A percentile compares a stretch with the other conserved stretches of the same genome.
phyloP scores from a whole-genome alignment of 92 coral and sea anemone genomes.

The Desmophyllum pertusum region DNA sequence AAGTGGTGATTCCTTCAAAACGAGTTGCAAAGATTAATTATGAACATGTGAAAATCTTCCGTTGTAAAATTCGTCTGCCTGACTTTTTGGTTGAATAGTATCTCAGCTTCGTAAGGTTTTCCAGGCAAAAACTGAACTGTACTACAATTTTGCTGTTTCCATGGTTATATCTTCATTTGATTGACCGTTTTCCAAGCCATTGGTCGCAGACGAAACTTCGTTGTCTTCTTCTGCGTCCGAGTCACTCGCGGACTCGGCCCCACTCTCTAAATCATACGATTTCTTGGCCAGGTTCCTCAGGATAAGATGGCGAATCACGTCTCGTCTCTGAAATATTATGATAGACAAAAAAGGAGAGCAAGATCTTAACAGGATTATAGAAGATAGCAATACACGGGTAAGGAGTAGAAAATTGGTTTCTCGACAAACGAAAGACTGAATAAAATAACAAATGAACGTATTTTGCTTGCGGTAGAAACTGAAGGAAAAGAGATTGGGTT shows the following conservation, averaged over 20 bases:
- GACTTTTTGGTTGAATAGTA: too few species aligned
- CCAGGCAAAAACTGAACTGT: too few species aligned
- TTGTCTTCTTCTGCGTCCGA: neutral
- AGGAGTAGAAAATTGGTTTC: neutral
- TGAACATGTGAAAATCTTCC: too few species aligned
- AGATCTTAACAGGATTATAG: too few species aligned
- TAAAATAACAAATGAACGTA: too few species aligned
- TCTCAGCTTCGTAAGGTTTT: too few species aligned
- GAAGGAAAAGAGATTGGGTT: too few species aligned
- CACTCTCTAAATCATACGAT: slow-evolving; percentile 11
- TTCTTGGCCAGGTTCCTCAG: slow-evolving; percentile 27
- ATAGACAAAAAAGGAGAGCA: neutral
- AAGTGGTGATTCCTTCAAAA: too few species aligned
- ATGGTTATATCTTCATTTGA: neutral
- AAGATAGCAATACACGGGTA: neutral
- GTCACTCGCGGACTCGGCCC: slow-evolving; percentile 12
- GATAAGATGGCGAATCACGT: slow-evolving; percentile 21
- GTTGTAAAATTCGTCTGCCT: too few species aligned
- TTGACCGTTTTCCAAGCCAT: neutral
- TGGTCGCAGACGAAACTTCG: neutral
- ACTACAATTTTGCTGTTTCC: neutral
- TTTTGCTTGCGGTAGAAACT: too few species aligned
- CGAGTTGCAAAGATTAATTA: too few species aligned
- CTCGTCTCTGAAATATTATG: slow-evolving; percentile 32
- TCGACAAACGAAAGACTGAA: too few species aligned